Conservation (phyloP, 2,888 invertebrate species). For the Protodeltote pygarga region DNA sequence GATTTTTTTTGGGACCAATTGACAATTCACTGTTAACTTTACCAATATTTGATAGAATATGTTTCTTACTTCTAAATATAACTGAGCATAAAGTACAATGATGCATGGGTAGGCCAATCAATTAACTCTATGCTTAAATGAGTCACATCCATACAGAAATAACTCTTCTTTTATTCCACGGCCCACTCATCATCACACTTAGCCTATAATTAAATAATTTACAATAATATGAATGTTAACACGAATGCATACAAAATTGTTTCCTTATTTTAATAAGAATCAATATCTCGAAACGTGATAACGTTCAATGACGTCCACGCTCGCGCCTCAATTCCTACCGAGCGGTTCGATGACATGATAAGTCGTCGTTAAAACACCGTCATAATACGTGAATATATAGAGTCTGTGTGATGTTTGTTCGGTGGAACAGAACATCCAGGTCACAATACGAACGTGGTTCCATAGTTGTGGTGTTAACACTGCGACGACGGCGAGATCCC, state of each 20-base stretch:
- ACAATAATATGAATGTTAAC: constrained; percentile 78
- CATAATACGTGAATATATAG: constrained; percentile 54
- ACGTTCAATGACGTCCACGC: constrained; percentile 48
- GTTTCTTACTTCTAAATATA: constrained; percentile 75
- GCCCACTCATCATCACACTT: constrained; percentile 63
- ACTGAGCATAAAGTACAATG: constrained; percentile 83
- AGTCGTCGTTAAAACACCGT: constrained; percentile 52
- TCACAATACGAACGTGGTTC: constrained; percentile 46
- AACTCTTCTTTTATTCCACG: constrained; percentile 51
- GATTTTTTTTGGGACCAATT: constrained; percentile 40
- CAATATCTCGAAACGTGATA: constrained; percentile 43
- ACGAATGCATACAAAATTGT: constrained; percentile 76
- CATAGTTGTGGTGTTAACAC: constrained; percentile 37
- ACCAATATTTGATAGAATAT: constrained; percentile 45
- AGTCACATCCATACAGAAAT: constrained; percentile 58
- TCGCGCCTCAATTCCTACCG: constrained; percentile 55
- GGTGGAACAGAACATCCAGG: constrained; percentile 41
- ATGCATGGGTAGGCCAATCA: constrained; percentile 66
- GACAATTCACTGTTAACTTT: constrained; percentile 33
- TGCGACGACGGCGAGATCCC: constrained; percentile 70
- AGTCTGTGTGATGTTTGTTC: constrained; percentile 49
- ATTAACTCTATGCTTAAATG: constrained; percentile 53
- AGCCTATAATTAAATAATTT: constrained; percentile 79
- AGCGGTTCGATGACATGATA: constrained; percentile 46
- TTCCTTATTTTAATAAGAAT: constrained; percentile 55